Evolutionary conservation across 92 coral and sea anemone genomes (phyloP).

Genomic region (Virgularia gustaviana): DNA sequence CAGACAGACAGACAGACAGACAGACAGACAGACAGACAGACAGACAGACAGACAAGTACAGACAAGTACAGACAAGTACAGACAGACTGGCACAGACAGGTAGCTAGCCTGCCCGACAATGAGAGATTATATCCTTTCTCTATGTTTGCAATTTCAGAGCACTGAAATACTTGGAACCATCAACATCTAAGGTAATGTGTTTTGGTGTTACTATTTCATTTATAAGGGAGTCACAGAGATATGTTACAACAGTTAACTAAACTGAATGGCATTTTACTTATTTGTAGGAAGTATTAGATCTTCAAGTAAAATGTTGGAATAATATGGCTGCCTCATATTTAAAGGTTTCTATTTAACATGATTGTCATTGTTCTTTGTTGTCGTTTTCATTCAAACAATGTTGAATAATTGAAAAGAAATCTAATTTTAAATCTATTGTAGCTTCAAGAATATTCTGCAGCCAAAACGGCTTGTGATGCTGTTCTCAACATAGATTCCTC

Average conservation of each 20-base stretch:
- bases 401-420: no score
- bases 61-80: no score
- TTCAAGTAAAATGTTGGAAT: conserved; percentile 86
- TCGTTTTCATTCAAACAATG: not conserved
- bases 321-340: conserved; percentile 92
- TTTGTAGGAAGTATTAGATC: conserved; percentile 56
- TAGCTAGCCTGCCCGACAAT: not conserved
- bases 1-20: no score
- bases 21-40: no score
- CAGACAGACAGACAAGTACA: no score
- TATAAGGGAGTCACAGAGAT: conserved; percentile 15
- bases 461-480: conserved; percentile 74
- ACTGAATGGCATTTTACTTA: not conserved
- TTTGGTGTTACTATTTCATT: not conserved
- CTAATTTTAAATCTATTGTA: conserved; percentile 13
- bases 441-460: conserved; percentile 78
- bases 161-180: conserved; percentile 73
- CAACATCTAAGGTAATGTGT: conserved; percentile 62
- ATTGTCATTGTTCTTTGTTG: not conserved
- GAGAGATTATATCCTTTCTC: not conserved
- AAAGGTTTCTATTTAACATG: conserved; percentile 49
- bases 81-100: not conserved
- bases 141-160: conserved; percentile 55
- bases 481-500: conserved; percentile 79
- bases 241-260: not conserved